These are phyloP conservation scores for Ennomos fuscantarius DNA, from an alignment of 2,888 invertebrate genomes.

Conservation along the genomic window DNA sequence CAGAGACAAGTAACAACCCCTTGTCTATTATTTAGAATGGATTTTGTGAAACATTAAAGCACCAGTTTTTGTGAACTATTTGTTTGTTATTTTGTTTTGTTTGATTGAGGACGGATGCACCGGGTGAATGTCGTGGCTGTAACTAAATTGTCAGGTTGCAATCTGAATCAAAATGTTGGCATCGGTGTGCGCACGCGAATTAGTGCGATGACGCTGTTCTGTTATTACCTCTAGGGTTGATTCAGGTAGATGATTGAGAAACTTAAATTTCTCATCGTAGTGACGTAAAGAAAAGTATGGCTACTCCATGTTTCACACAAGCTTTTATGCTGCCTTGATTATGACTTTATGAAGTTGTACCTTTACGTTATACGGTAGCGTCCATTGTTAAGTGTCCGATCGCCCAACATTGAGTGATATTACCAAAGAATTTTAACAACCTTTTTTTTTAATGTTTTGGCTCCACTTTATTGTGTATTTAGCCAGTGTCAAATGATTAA, in stretches of 20 bases:
- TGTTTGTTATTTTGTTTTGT: constrained; percentile 44
- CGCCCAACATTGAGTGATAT: no score
- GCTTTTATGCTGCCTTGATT: no score
- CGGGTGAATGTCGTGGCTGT: constrained; percentile 60
- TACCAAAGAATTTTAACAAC: no score
- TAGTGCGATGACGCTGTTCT: constrained; percentile 62
- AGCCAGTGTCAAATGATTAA: no score
- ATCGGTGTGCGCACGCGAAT: constrained; percentile 59
- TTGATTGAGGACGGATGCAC: constrained; percentile 38
- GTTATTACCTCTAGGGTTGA: constrained; percentile 51
- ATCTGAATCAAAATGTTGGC: constrained; percentile 73
- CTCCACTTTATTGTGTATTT: no score
- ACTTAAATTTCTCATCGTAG: no score
- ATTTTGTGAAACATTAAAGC: constrained; percentile 2
- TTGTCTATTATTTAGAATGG: constrained; percentile 13
- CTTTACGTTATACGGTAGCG: no score
- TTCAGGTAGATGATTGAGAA: not conserved
- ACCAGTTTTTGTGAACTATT: constrained; percentile 15
- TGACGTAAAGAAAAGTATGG: no score
- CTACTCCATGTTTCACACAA: no score
- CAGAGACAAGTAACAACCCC: constrained; percentile 18
- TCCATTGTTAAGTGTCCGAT: no score
- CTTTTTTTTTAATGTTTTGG: no score
- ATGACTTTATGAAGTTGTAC: no score
- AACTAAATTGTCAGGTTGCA: constrained; percentile 75